These are phyloP conservation scores for Lagria hirta DNA, from an alignment of 2,888 invertebrate genomes.

Conservation along the genomic window DNA sequence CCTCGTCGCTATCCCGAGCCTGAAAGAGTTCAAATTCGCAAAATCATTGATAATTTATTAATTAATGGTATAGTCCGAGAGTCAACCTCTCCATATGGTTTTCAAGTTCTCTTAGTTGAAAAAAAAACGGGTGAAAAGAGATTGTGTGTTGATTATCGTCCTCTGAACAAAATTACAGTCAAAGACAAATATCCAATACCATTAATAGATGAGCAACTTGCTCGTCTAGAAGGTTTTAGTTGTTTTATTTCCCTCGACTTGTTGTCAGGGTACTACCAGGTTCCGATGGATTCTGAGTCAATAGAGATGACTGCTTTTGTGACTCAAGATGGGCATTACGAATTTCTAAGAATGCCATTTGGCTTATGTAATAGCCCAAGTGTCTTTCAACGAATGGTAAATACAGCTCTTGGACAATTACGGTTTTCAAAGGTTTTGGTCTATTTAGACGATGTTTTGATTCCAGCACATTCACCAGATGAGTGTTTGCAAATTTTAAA, in stretches of 20 bases:
- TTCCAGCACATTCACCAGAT: slow-evolving; percentile 13
- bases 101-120: slow-evolving; percentile 29
- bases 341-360: slow-evolving; percentile 39
- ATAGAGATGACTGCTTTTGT: slow-evolving; percentile 40
- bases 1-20: slow-evolving; percentile 34
- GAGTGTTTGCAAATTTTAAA: slow-evolving; percentile 17
- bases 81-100: slow-evolving; percentile 35
- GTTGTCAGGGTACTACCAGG: slow-evolving; percentile 41
- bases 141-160: slow-evolving; percentile 38
- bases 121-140: slow-evolving; percentile 34
- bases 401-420: slow-evolving; percentile 14
- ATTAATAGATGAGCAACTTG: slow-evolving; percentile 40
- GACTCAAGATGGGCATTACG: slow-evolving; percentile 42
- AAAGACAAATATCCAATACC: slow-evolving; percentile 42
- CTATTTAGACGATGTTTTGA: slow-evolving; percentile 25
- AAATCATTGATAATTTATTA: slow-evolving; percentile 28
- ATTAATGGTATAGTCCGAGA: slow-evolving; percentile 25
- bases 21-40: slow-evolving; percentile 28
- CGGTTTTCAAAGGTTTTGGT: slow-evolving; percentile 17
- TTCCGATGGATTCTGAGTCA: slow-evolving; percentile 35
- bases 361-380: slow-evolving; percentile 41
- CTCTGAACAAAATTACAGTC: slow-evolving; percentile 38
- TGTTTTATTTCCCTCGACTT: slow-evolving; percentile 41
- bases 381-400: slow-evolving; percentile 42
- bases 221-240: slow-evolving; percentile 32